These are phyloP conservation scores for Rhincodon typus DNA, from an alignment of 2,797 vertebrate species.

Conservation along the genomic window DNA sequence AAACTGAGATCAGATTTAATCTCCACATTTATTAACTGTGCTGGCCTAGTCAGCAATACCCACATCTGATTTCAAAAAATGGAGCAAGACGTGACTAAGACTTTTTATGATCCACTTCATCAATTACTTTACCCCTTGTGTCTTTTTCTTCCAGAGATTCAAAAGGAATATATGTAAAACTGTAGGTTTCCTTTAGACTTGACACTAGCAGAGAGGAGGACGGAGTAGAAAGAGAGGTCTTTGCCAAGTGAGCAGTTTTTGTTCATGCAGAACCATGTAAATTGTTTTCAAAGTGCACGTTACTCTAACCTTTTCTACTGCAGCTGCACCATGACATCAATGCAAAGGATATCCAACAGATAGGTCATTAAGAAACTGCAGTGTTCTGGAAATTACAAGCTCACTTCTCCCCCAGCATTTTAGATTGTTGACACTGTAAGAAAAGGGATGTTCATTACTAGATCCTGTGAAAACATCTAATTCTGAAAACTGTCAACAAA, in stretches of 20 bases:
- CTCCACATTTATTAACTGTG: too few species aligned
- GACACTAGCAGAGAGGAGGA: too few species aligned
- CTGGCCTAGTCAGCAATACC: too few species aligned
- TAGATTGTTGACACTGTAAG: background rate
- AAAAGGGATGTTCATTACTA: background rate
- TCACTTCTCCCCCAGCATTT: conserved; percentile 16
- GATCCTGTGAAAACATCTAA: background rate
- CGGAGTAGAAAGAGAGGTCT: background rate
- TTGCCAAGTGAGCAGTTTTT: background rate
- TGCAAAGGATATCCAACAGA: conserved; percentile 4
- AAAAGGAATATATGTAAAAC: background rate
- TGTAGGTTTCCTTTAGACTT: background rate
- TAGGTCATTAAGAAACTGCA: conserved; percentile 12
- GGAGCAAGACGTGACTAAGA: background rate
- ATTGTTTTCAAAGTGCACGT: background rate
- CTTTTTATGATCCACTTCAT: background rate
- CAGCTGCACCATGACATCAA: background rate
- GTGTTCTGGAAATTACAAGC: background rate
- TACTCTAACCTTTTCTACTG: background rate
- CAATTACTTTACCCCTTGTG: background rate
- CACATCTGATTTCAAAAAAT: too few species aligned
- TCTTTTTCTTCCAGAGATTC: background rate
- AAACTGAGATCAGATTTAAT: too few species aligned
- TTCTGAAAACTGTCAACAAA: background rate
- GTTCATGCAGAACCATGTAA: background rate